Conservation (phyloP, 2,797 vertebrate species). For the Clarias pachynema region DNA sequence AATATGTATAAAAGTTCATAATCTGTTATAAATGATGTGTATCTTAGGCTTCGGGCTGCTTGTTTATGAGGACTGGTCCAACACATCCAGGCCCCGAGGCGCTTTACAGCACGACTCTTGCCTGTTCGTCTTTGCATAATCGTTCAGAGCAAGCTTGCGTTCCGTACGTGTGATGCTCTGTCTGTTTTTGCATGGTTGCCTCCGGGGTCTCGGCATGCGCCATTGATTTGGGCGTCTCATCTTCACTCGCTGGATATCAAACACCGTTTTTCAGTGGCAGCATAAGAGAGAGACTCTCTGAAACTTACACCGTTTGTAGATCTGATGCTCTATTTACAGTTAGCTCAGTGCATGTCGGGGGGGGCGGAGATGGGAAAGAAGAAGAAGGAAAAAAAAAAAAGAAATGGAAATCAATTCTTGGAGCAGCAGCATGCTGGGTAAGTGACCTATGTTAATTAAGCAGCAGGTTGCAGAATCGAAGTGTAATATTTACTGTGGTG, state of each 20-base stretch:
- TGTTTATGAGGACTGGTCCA: conserved; percentile 24
- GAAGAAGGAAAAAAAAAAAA: neutral
- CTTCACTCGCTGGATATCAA: conserved; percentile 48
- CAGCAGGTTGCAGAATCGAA: neutral
- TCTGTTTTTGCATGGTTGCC: conserved; percentile 43
- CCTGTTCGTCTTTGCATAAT: conserved; percentile 52
- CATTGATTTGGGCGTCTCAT: conserved; percentile 61
- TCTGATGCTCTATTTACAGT: conserved; percentile 4
- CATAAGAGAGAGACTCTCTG: conserved; percentile 16
- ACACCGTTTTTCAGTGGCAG: conserved; percentile 28
- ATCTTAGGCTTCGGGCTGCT: neutral
- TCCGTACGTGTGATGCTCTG: conserved; percentile 49
- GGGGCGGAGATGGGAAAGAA: neutral
- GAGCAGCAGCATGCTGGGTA: conserved; percentile 3
- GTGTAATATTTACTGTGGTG: neutral
- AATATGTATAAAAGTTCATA: neutral
- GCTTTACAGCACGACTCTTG: conserved; percentile 27
- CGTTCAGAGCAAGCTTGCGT: conserved; percentile 38
- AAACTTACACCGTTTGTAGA: neutral
- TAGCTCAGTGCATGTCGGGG: neutral
- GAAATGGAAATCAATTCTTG: neutral
- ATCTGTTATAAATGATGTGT: neutral
- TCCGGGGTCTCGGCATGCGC: conserved; percentile 44
- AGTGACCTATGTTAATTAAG: conserved; percentile 25
- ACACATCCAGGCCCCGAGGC: conserved; percentile 23